phyloP scores from a whole-genome alignment of 2,888 invertebrate genomes.

The Eristalis pertinax region DNA sequence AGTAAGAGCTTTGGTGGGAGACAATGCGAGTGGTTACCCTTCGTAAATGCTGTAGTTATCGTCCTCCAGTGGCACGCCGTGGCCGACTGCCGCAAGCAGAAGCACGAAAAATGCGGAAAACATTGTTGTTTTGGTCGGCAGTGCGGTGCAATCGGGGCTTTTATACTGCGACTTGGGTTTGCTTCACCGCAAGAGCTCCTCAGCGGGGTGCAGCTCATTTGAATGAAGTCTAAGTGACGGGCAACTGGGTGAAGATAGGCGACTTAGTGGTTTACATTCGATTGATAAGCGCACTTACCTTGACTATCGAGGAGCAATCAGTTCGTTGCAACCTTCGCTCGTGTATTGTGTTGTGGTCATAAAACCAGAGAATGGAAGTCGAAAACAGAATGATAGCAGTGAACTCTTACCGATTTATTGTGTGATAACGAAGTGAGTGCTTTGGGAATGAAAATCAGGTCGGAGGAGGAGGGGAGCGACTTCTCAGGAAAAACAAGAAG shows the following conservation, averaged over 20 bases:
- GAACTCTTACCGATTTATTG: too few species aligned
- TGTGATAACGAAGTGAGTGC: too few species aligned
- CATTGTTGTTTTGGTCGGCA: conserved; percentile 6
- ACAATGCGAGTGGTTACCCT: conserved; percentile 28
- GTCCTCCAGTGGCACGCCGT: conserved; percentile 7
- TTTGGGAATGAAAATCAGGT: too few species aligned
- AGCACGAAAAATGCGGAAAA: background rate
- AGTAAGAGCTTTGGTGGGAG: background rate
- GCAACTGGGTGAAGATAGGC: background rate
- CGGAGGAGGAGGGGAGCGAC: too few species aligned
- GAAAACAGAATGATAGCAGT: too few species aligned
- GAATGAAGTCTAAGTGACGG: background rate
- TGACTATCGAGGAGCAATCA: background rate
- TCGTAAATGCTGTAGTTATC: conserved; percentile 60
- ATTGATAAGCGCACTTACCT: background rate
- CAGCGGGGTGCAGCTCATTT: background rate
- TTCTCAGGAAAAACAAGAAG: too few species aligned
- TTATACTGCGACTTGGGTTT: background rate
- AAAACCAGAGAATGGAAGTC: too few species aligned
- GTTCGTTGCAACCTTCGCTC: too few species aligned
- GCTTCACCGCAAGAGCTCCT: background rate
- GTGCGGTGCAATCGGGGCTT: background rate
- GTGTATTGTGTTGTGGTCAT: too few species aligned
- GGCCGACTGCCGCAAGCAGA: background rate
- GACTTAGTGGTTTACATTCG: background rate